phyloP scores from a whole-genome alignment of 1,140 invertebrate species.

The Penaeus chinensis region DNA sequence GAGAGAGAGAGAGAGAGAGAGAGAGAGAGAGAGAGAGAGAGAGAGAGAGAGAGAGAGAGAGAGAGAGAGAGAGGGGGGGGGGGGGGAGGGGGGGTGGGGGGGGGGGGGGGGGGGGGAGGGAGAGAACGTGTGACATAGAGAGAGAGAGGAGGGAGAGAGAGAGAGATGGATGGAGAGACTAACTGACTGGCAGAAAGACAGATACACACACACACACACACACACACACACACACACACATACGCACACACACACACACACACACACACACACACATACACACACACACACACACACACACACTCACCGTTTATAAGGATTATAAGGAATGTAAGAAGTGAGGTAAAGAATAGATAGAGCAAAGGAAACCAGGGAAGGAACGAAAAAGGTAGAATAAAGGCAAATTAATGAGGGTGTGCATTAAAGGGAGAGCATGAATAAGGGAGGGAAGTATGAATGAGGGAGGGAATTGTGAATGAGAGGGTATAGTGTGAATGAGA shows the following conservation, averaged over 20 bases:
- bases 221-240: not conserved
- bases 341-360: too few relatives aligned
- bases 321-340: too few relatives aligned
- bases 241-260: not conserved
- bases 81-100: not conserved
- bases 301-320: too few relatives aligned
- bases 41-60: slow-evolving; percentile 34
- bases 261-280: not conserved
- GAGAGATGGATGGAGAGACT: not conserved
- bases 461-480: too few relatives aligned
- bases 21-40: slow-evolving; percentile 45
- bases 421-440: too few relatives aligned
- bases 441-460: too few relatives aligned
- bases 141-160: slow-evolving; percentile 48
- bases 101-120: slow-evolving; percentile 37
- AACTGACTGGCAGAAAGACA: not conserved
- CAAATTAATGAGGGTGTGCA: too few relatives aligned
- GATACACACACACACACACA: not conserved
- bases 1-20: slow-evolving; percentile 18
- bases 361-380: too few relatives aligned
- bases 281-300: not conserved
- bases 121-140: slow-evolving; percentile 24
- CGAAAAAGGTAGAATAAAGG: too few relatives aligned
- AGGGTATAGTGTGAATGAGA: too few relatives aligned
- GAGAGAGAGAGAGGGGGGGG: slow-evolving; percentile 39